These are phyloP conservation scores for Notocelia uddmanniana DNA, from an alignment of 2,888 invertebrate species.

Conservation along the genomic window DNA sequence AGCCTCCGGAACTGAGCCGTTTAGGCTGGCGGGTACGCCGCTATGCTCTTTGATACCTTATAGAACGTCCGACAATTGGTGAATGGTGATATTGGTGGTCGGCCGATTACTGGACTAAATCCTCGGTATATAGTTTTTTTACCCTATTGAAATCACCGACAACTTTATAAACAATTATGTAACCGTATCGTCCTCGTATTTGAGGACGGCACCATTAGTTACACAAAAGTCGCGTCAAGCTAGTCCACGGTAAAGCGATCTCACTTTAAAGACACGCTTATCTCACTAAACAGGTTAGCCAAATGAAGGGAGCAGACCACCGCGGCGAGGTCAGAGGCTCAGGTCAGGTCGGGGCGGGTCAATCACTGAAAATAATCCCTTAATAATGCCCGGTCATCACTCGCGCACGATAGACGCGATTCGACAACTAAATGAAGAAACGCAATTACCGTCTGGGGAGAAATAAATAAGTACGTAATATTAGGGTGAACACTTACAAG, in stretches of 20 bases:
- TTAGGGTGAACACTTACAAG: constrained; percentile 58
- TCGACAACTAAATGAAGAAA: constrained; percentile 65
- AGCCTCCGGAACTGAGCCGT: constrained; percentile 68
- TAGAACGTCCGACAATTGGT: constrained; percentile 58
- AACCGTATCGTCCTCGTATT: not conserved
- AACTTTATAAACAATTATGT: not conserved
- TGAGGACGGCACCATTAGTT: not conserved
- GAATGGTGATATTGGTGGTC: constrained; percentile 60
- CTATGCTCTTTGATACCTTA: constrained; percentile 69
- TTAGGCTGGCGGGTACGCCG: constrained; percentile 72
- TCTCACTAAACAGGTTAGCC: constrained; percentile 72
- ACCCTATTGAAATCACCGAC: not conserved
- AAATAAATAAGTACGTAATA: constrained; percentile 57
- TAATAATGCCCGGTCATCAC: constrained; percentile 50
- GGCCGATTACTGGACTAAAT: constrained; percentile 41
- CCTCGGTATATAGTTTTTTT: not conserved
- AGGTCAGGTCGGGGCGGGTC: constrained; percentile 74
- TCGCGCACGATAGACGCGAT: constrained; percentile 52
- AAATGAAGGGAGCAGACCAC: constrained; percentile 75
- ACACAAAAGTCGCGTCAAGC: constrained; percentile 13
- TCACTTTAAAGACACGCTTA: constrained; percentile 46
- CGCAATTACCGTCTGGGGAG: constrained; percentile 60
- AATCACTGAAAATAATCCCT: constrained; percentile 72
- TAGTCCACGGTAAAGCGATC: constrained; percentile 7
- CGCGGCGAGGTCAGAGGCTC: constrained; percentile 74